Conservation (phyloP, 1,140 invertebrate genomes). For the Zaprionus davidi region DNA sequence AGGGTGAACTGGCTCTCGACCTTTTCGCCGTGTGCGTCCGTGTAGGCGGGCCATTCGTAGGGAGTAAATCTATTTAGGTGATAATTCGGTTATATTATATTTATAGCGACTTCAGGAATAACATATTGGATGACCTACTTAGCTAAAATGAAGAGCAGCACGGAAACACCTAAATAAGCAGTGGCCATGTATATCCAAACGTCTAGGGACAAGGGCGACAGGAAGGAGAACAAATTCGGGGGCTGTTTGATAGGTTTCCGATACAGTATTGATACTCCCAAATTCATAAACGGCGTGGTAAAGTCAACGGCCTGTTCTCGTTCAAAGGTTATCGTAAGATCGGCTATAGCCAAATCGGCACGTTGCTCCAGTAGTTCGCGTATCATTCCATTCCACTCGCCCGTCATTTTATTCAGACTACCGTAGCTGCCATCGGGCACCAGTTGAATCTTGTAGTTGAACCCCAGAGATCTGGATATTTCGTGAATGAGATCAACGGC, state of each 20-base stretch:
- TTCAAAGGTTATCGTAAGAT: conserved; percentile 97
- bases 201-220: conserved; percentile 95
- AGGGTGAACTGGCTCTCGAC: conserved; percentile 96
- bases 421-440: conserved; percentile 93
- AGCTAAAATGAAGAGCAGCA: conserved; percentile 96
- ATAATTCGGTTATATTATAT: background rate
- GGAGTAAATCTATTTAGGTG: conserved; percentile 91
- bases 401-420: conserved; percentile 89
- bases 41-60: conserved; percentile 96
- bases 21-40: conserved; percentile 90
- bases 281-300: conserved; percentile 98
- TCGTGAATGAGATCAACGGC: conserved; percentile 94
- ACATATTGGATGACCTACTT: conserved; percentile 87
- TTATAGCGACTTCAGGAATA: background rate
- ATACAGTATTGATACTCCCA: conserved; percentile 97
- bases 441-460: conserved; percentile 94
- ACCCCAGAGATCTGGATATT: conserved; percentile 94
- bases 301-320: conserved; percentile 95
- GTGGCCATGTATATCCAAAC: conserved; percentile 99
- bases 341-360: conserved; percentile 96
- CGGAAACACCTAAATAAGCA: conserved; percentile 96
- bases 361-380: conserved; percentile 94
- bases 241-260: conserved; percentile 95
- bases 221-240: conserved; percentile 96
- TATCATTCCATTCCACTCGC: conserved; percentile 98